A percentile compares a stretch with the other conserved stretches of the same genome.
These are phyloP conservation scores for Phragmatobia fuliginosa DNA, from an alignment of 2,888 invertebrate species.

Conservation along the genomic window DNA sequence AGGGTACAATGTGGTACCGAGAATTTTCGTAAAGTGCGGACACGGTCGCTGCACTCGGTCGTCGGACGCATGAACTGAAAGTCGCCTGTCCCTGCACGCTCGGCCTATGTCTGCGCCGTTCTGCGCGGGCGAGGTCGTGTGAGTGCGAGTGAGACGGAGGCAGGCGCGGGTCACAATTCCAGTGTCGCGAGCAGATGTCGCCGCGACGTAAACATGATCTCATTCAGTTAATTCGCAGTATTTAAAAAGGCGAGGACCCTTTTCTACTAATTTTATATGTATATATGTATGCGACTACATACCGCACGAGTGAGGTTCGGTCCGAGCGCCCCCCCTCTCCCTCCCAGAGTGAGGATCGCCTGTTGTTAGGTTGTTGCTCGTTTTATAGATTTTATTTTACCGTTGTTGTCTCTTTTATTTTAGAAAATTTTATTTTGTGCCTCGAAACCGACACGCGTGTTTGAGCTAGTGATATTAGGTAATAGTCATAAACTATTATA, in stretches of 20 bases:
- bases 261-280: conserved; percentile 44
- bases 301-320: conserved; percentile 14
- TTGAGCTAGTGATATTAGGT: conserved; percentile 82
- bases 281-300: conserved; percentile 27
- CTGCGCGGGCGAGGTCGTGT: background rate
- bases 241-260: conserved; percentile 50
- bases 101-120: background rate
- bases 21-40: conserved; percentile 1
- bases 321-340: background rate
- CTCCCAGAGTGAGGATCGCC: conserved; percentile 5
- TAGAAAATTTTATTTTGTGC: conserved; percentile 80
- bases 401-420: conserved; percentile 77
- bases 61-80: background rate
- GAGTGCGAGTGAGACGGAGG: conserved; percentile 3
- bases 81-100: background rate
- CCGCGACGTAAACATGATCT: conserved; percentile 61
- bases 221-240: conserved; percentile 65
- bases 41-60: conserved; percentile 10
- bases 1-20: background rate
- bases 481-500: conserved; percentile 66
- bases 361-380: conserved; percentile 71
- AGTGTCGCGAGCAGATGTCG: conserved; percentile 38
- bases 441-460: conserved; percentile 61
- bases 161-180: conserved; percentile 59
- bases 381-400: conserved; percentile 82